Conservation (phyloP, 2,888 invertebrate species). For the Sphaerophoria taeniata region DNA sequence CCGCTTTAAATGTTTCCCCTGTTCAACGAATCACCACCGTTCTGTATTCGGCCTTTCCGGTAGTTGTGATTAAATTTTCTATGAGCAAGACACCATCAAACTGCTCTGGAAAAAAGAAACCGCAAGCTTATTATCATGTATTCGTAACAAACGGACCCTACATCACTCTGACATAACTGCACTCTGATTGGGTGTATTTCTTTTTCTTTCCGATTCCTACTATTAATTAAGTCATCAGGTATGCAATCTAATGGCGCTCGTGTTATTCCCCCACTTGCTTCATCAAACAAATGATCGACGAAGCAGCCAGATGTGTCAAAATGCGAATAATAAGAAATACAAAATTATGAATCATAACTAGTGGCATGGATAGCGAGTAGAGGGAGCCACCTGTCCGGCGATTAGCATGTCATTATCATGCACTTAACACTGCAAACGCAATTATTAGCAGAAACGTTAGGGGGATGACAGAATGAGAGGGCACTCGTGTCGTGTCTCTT, state of each 20-base stretch:
- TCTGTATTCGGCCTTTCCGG: conserved; percentile 33
- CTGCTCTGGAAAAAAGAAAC: conserved; percentile 53
- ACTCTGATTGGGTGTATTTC: conserved; percentile 5
- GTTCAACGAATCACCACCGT: conserved; percentile 43
- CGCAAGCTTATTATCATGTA: conserved; percentile 49
- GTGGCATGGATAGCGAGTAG: conserved; percentile 18
- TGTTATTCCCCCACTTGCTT: conserved; percentile 26
- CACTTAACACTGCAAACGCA: conserved; percentile 56
- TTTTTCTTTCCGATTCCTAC: conserved; percentile 57
- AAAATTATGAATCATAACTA: conserved; percentile 67
- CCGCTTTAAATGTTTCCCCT: neutral
- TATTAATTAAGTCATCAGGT: conserved; percentile 70
- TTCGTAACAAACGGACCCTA: conserved; percentile 31
- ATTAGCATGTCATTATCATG: conserved; percentile 66
- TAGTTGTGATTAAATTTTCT: neutral
- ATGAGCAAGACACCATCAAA: neutral
- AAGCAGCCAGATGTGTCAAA: neutral
- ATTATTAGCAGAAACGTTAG: too few relatives aligned
- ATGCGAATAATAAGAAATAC: neutral
- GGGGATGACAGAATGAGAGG: conserved; percentile 9
- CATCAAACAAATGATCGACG: neutral
- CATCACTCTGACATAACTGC: conserved; percentile 18
- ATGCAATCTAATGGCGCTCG: conserved; percentile 57
- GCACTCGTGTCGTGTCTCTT: conserved; percentile 23
- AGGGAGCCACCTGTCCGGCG: conserved; percentile 68